Evolutionary conservation across 2,113 vertebrate species (phyloP), one percentile per base, ranked within the genome.

Genomic region (Bubo blakistoni): DNA sequence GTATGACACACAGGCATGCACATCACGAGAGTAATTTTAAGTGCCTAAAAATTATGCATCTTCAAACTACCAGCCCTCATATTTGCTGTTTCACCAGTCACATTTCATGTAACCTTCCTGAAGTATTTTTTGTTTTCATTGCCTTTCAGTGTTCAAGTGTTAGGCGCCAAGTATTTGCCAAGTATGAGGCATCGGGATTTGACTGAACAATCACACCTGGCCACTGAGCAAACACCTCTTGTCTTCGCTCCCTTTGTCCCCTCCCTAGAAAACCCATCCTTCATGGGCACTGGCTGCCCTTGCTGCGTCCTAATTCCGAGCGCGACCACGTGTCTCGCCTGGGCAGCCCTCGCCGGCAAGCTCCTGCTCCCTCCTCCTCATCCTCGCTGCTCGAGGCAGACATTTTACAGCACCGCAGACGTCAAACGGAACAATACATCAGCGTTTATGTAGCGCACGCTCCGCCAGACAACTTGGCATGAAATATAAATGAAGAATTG

Each of bases 1-100:
- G 0, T 7, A 3, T 1, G 42, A 40, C 32, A 20, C 19, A 7
- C 34, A 1, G 25, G 46, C 29, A 52, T 5, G 2, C 44, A 15
- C 59, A 5, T 1, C 7, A 13, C 0, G 10, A 0, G 10, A 38
- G 22, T 7, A 6, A 19, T 4, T 21, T 3, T 0, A 3, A 61
- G 59, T 2, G 32, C 24, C 25, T 7, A 3, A 77, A 74, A 74
- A 84, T 9, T 1, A n/a, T 0, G 6, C 15, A 3, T 16, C 71
- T 66, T 9, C 62, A 62, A 42, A 9, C 21, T 11, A 16, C 70
- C 62, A 40, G 21, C 11, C 67, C 36, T 1, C 15, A 1, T 2
- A 25, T n/a, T 8, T 38, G 51, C 38, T 44, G 67, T 42, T 36
- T 46, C 52, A 12, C 29, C 2, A 1, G 17, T 12, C 57, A 34